Evolutionary conservation across 2,888 invertebrate genomes (phyloP).

Genomic region (Melangyna quadrimaculata): DNA sequence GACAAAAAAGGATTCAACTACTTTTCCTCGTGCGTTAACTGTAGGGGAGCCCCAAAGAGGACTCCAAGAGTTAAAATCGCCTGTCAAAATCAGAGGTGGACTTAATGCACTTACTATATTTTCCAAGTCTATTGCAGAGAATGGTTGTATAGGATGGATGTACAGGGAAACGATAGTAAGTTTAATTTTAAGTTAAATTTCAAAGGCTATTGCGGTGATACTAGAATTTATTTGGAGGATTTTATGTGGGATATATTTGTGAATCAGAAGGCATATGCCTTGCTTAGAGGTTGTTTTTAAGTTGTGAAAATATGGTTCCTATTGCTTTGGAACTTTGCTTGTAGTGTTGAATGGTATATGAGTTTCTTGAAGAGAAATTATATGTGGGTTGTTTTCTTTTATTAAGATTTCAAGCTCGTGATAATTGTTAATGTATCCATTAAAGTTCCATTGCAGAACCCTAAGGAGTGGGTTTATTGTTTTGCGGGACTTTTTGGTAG

Average conservation of each 20-base stretch:
- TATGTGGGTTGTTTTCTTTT: constrained; percentile 21
- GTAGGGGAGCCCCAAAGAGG: constrained; percentile 37
- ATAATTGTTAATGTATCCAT: not conserved
- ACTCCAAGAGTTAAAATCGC: too few relatives aligned
- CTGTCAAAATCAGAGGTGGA: constrained; percentile 1
- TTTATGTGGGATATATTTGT: too few relatives aligned
- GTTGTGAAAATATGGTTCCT: not conserved
- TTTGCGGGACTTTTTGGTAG: not conserved
- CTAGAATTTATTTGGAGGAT: too few relatives aligned
- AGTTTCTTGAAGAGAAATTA: constrained; percentile 64
- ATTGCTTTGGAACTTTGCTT: not conserved
- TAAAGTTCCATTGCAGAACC: constrained; percentile 1
- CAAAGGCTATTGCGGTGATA: too few relatives aligned
- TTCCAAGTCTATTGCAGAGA: not conserved
- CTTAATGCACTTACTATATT: not conserved
- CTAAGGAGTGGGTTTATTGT: not conserved
- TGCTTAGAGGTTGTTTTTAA: too few relatives aligned
- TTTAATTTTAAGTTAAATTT: too few relatives aligned
- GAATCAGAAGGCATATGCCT: too few relatives aligned
- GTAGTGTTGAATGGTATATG: not conserved
- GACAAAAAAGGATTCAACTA: not conserved
- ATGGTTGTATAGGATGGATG: too few relatives aligned
- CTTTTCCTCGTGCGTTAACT: constrained; percentile 20
- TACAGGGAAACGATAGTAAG: too few relatives aligned
- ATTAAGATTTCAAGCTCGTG: not conserved